These are phyloP conservation scores for Tamandua tetradactyla DNA, from an alignment of 2,797 vertebrate genomes.

Conservation along the genomic window DNA sequence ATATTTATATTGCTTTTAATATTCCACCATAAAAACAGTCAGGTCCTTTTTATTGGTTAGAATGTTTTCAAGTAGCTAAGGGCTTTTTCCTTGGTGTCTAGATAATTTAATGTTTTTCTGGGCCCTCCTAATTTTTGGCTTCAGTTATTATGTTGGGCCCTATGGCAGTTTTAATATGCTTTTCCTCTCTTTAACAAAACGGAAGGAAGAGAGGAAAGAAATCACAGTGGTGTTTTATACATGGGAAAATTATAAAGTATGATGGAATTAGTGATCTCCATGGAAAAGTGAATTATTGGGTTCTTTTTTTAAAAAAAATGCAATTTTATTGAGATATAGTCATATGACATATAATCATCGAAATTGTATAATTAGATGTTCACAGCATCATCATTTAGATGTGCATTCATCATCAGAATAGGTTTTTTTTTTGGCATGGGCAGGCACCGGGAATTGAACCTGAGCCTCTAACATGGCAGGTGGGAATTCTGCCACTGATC, in stretches of 20 bases:
- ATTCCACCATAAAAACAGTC: background rate
- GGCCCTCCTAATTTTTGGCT: background rate
- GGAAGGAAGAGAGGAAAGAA: background rate
- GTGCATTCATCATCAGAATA: too few relatives aligned
- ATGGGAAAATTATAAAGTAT: background rate
- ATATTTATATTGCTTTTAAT: constrained; percentile 21
- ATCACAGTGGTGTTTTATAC: background rate
- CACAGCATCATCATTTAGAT: too few relatives aligned
- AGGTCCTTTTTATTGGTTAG: background rate
- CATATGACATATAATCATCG: too few relatives aligned
- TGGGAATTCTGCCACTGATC: too few relatives aligned
- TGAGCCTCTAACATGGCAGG: too few relatives aligned
- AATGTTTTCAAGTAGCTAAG: constrained; percentile 3
- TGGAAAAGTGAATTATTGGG: too few relatives aligned
- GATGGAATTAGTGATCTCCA: too few relatives aligned
- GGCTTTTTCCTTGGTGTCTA: constrained; percentile 5
- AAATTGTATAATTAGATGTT: too few relatives aligned
- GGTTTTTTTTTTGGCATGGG: too few relatives aligned
- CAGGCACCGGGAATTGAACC: too few relatives aligned
- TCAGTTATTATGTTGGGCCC: background rate
- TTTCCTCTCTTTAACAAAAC: background rate
- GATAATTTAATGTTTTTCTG: background rate
- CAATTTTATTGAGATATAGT: too few relatives aligned
- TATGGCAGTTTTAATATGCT: background rate
- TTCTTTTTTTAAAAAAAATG: too few relatives aligned